Percentiles rank a stretch among this genome's conserved stretches.
phyloP scores from a whole-genome alignment of 1,140 invertebrate genomes.

The Drosophila trapezifrons region DNA sequence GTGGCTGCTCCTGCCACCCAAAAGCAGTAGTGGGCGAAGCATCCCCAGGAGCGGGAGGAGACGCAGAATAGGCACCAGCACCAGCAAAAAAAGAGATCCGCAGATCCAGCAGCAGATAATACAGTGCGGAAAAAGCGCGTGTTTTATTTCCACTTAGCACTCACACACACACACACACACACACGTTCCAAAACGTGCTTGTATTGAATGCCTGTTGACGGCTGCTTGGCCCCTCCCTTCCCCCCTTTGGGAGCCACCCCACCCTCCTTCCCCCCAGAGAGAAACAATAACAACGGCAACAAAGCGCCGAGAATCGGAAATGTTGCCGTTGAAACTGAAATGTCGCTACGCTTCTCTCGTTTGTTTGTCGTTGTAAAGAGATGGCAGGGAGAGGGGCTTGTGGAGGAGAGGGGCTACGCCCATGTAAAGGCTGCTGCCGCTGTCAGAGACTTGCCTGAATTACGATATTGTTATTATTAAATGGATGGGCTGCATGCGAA shows the following conservation, averaged over 20 bases:
- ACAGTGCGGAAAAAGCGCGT: slow-evolving; percentile 78
- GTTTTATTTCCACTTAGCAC: slow-evolving; percentile 83
- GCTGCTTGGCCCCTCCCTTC: slow-evolving; percentile 30
- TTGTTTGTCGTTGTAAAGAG: slow-evolving; percentile 39
- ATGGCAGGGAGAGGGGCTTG: slow-evolving; percentile 1
- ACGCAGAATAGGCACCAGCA: slow-evolving; percentile 8
- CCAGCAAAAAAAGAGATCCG: slow-evolving; percentile 26
- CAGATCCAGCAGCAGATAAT: slow-evolving; percentile 65
- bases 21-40: not conserved
- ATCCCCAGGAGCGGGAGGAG: not conserved
- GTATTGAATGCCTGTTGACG: slow-evolving; percentile 81
- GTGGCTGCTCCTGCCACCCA: slow-evolving; percentile 1
- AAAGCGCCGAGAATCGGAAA: slow-evolving; percentile 78
- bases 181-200: slow-evolving; percentile 12
- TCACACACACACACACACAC: slow-evolving; percentile 35
- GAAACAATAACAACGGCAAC: slow-evolving; percentile 77
- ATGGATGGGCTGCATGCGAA: slow-evolving; percentile 67
- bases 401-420: slow-evolving; percentile 43
- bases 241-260: slow-evolving; percentile 9
- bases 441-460: slow-evolving; percentile 80
- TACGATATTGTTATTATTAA: slow-evolving; percentile 83
- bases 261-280: slow-evolving; percentile 15
- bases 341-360: slow-evolving; percentile 67
- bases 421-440: slow-evolving; percentile 56
- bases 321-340: slow-evolving; percentile 83